These are phyloP conservation scores for Sycophila sp. DNA, from an alignment of 1,140 invertebrate genomes.

Conservation along the genomic window DNA sequence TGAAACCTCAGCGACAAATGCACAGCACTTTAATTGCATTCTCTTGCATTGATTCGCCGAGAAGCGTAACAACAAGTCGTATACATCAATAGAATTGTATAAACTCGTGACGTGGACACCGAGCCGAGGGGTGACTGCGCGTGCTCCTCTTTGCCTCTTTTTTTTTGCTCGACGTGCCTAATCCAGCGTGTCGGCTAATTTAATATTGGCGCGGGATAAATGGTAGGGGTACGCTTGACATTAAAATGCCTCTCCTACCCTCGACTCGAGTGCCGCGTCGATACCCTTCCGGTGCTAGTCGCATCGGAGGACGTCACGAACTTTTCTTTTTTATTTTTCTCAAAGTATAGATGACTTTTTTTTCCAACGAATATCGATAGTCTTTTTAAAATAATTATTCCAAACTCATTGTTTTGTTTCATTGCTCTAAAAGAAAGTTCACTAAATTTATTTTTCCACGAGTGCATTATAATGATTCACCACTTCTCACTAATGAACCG, in stretches of 20 bases:
- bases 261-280: too few species aligned
- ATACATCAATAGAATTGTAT: background rate
- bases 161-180: background rate
- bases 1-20: too few species aligned
- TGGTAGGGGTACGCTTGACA: slow-evolving; percentile 23
- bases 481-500: slow-evolving; percentile 4
- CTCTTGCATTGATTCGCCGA: background rate
- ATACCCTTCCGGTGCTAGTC: too few species aligned
- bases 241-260: slow-evolving; percentile 13
- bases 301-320: background rate
- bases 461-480: too few species aligned
- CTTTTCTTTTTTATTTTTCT: background rate
- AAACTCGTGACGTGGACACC: background rate
- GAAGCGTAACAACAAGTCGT: background rate
- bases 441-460: too few species aligned
- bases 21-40: background rate
- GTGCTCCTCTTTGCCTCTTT: background rate
- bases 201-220: slow-evolving; percentile 4
- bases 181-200: slow-evolving; percentile 3
- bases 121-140: background rate
- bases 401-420: too few species aligned
- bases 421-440: too few species aligned
- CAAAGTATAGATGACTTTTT: too few species aligned
- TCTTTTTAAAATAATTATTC: too few species aligned
- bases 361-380: too few species aligned